Evolutionary conservation across 2,888 invertebrate species (phyloP).

Genomic region (Cremastinae sp.): DNA sequence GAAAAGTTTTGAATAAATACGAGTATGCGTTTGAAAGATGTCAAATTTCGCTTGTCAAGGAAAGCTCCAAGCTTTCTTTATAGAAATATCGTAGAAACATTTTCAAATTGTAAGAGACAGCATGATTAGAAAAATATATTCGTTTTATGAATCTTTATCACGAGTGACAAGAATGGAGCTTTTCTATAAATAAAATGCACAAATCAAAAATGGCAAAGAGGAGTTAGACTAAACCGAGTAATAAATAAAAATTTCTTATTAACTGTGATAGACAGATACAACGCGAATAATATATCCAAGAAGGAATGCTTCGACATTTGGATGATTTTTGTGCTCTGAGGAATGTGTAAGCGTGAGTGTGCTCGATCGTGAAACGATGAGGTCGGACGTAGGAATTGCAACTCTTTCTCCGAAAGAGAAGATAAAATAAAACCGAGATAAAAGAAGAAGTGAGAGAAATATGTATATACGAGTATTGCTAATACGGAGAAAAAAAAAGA

Average conservation of each 20-base stretch:
- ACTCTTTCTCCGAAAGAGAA: conserved; percentile 16
- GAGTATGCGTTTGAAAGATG: no score
- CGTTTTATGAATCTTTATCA: no score
- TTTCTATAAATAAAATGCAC: no score
- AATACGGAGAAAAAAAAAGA: conserved; percentile 15
- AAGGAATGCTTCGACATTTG: no score
- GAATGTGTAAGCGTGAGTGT: not conserved
- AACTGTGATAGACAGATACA: no score
- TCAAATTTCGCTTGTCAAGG: not conserved
- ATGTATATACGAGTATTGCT: conserved; percentile 18
- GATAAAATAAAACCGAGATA: not conserved
- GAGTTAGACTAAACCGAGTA: no score
- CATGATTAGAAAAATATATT: no score
- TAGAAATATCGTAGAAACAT: not conserved
- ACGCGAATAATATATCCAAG: no score
- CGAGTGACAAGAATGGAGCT: no score
- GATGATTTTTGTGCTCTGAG: not conserved
- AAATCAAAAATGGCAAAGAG: no score
- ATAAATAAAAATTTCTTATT: no score
- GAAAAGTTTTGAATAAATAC: not conserved
- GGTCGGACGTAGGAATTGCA: not conserved
- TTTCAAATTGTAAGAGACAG: not conserved
- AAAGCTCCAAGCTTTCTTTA: not conserved
- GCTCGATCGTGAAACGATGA: conserved; percentile 11
- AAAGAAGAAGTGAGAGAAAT: conserved; percentile 5